Evolutionary conservation across 1,140 invertebrate species (phyloP).

Genomic region (Tetramorium parvispinum): DNA sequence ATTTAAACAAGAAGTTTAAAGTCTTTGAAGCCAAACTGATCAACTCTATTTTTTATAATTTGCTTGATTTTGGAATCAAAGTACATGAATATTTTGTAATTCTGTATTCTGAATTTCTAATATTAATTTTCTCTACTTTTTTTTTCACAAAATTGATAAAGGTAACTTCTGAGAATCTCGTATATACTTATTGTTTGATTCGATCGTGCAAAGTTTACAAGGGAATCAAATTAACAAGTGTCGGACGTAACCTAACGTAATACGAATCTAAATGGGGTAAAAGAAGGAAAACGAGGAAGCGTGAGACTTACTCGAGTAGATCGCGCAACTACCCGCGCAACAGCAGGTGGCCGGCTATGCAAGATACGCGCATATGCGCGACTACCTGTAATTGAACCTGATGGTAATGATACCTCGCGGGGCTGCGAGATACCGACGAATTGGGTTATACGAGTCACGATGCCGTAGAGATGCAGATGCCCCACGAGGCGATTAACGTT

Average conservation of each 20-base stretch:
- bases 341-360: conserved; percentile 55
- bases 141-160: no score
- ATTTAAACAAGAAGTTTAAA: not conserved
- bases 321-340: conserved; percentile 1
- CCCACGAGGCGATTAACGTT: not conserved
- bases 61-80: not conserved
- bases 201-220: not conserved
- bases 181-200: not conserved
- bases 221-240: not conserved
- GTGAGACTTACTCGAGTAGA: conserved; percentile 2
- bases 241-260: not conserved
- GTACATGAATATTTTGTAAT: not conserved
- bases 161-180: not conserved
- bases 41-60: not conserved
- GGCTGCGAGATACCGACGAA: conserved; percentile 45
- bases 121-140: not conserved
- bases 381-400: conserved; percentile 57
- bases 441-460: conserved; percentile 66
- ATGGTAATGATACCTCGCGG: conserved; percentile 15
- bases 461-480: conserved; percentile 32
- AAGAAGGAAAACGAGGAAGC: conserved; percentile 6
- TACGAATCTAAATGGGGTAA: not conserved
- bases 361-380: not conserved
- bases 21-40: not conserved
- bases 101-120: not conserved